phyloP scores from a whole-genome alignment of 2,113 vertebrate genomes.

The Polypterus senegalus region DNA sequence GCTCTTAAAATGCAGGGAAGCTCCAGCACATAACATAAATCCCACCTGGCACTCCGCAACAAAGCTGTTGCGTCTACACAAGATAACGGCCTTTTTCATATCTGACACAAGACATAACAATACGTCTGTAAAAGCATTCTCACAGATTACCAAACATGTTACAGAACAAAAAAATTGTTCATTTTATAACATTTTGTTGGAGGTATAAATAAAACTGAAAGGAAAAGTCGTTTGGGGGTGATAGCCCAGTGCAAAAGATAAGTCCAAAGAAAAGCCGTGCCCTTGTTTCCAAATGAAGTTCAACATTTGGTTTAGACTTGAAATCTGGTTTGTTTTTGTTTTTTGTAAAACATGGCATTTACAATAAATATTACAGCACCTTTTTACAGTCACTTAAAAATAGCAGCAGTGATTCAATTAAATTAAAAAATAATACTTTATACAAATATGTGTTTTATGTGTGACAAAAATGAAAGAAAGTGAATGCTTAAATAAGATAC shows the following conservation, averaged over 20 bases:
- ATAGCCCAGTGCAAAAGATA: conserved; percentile 56
- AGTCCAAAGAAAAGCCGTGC: conserved; percentile 42
- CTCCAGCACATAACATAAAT: conserved; percentile 35
- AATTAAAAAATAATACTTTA: conserved; percentile 46
- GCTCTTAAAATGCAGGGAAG: conserved; percentile 16
- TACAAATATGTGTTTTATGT: conserved; percentile 23
- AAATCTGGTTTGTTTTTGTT: background rate
- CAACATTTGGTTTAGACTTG: conserved; percentile 4
- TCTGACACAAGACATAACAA: conserved; percentile 31
- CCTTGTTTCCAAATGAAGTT: conserved; percentile 33
- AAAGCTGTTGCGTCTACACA: conserved; percentile 20
- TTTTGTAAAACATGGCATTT: conserved; percentile 11
- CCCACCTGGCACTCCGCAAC: conserved; percentile 42
- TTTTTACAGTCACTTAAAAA: conserved; percentile 59
- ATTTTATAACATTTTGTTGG: conserved; percentile 37
- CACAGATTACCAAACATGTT: conserved; percentile 51
- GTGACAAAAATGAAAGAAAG: no score
- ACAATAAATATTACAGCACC: conserved; percentile 53
- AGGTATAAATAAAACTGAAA: background rate
- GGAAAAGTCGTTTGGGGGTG: conserved; percentile 37
- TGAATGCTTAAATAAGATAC: no score
- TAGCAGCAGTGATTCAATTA: conserved; percentile 62
- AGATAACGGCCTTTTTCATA: conserved; percentile 32
- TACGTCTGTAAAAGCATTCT: conserved; percentile 46
- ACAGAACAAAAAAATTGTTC: conserved; percentile 46